Evolutionary conservation across 2,888 invertebrate species (phyloP).

Genomic region (Trypoxylon attenuatum): DNA sequence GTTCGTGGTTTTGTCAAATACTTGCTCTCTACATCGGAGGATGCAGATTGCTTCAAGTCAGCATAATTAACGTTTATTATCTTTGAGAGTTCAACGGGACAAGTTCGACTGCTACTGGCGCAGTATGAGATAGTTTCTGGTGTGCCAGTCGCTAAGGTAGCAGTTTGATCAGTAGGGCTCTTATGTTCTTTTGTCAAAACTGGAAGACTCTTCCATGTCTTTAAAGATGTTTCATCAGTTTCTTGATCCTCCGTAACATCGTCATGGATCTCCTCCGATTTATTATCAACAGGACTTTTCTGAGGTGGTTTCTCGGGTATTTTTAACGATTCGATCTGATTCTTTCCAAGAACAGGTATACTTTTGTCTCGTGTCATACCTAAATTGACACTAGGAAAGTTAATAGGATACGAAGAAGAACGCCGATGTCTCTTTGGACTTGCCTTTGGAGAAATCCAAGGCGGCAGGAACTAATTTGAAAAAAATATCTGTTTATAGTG

Average conservation of each 20-base stretch:
- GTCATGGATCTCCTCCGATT: conserved; percentile 5
- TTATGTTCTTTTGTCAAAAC: conserved; percentile 53
- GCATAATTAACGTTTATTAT: conserved; percentile 66
- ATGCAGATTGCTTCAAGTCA: conserved; percentile 43
- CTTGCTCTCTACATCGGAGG: conserved; percentile 6
- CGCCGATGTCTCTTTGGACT: conserved; percentile 69
- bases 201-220: conserved; percentile 67
- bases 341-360: conserved; percentile 14
- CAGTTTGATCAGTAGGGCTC: conserved; percentile 31
- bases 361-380: conserved; percentile 23
- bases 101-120: conserved; percentile 11
- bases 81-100: conserved; percentile 55
- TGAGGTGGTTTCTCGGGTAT: too few relatives aligned
- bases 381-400: conserved; percentile 53
- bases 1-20: conserved; percentile 47
- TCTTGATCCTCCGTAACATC: conserved; percentile 14
- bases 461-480: conserved; percentile 64
- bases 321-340: conserved; percentile 39
- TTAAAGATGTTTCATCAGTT: conserved; percentile 46
- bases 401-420: conserved; percentile 71
- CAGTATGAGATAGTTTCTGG: conserved; percentile 19
- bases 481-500: conserved; percentile 45
- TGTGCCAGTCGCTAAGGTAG: conserved; percentile 24
- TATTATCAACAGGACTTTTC: conserved; percentile 3
- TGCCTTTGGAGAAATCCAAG: conserved; percentile 63